Evolutionary conservation across 2,888 invertebrate genomes (phyloP).

Genomic region (Norana najaformis): DNA sequence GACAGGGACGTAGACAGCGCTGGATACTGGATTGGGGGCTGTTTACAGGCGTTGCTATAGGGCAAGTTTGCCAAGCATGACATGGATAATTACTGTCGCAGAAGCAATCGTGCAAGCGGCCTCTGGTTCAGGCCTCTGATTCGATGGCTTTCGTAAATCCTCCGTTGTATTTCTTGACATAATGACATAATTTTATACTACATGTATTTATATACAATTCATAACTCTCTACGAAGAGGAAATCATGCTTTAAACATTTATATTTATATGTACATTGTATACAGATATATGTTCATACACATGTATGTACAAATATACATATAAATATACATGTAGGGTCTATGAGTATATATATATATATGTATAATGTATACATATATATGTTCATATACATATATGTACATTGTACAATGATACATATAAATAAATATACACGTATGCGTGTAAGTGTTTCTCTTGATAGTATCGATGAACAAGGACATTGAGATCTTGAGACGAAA

Average conservation of each 20-base stretch:
- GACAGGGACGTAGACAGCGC: conserved; percentile 25
- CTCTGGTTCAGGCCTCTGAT: background rate
- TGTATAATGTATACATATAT: background rate
- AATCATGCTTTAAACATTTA: no score
- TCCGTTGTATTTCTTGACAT: background rate
- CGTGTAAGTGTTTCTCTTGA: background rate
- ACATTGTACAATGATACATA: conserved; percentile 1
- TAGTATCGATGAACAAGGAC: background rate
- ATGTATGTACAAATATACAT: background rate
- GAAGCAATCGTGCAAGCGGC: background rate
- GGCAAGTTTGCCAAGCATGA: background rate
- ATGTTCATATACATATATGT: background rate
- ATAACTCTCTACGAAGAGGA: background rate
- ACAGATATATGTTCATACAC: background rate
- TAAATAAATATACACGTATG: background rate
- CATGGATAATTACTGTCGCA: background rate
- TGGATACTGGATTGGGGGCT: background rate
- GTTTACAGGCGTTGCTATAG: background rate
- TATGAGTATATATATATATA: background rate
- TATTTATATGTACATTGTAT: background rate
- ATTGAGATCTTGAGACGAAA: background rate
- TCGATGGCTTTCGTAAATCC: background rate
- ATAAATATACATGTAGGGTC: background rate
- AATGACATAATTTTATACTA: background rate
- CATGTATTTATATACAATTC: background rate